Conservation (phyloP, 64 coral and sea anemone genomes). For the Montipora foliosa region DNA sequence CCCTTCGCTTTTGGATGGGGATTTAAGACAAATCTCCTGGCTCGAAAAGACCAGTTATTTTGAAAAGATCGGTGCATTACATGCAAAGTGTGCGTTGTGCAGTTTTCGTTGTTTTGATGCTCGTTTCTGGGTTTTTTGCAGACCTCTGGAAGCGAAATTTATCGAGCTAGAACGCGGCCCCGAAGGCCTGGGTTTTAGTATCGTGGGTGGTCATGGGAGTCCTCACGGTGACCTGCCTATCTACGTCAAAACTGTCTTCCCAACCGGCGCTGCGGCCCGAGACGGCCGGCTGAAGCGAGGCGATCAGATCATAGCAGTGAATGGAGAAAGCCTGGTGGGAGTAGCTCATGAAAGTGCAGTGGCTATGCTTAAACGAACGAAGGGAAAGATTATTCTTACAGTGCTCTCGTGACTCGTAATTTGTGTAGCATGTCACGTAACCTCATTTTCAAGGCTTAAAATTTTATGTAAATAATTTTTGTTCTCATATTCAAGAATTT, state of each 20-base stretch:
- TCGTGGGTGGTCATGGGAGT: conserved; percentile 97
- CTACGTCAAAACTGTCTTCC: conserved; percentile 99
- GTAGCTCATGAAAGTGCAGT: conserved; percentile 89
- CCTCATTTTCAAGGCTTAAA: not conserved
- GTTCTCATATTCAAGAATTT: no score
- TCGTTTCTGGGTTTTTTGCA: not conserved
- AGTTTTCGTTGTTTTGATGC: not conserved
- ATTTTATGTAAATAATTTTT: not conserved
- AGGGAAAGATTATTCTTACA: conserved; percentile 91
- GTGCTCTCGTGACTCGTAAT: conserved; percentile 50
- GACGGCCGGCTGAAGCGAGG: conserved; percentile 93
- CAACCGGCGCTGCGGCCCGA: conserved; percentile 94
- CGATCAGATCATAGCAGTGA: conserved; percentile 96
- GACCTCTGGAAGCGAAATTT: conserved; percentile 90
- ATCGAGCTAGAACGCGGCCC: conserved; percentile 98
- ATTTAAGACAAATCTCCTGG: no score
- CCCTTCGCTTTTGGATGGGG: no score
- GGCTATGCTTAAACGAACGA: conserved; percentile 89
- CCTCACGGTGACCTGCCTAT: conserved; percentile 99
- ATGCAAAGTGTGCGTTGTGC: no score
- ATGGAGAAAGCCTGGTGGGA: conserved; percentile 92
- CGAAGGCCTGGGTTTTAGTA: conserved; percentile 98
- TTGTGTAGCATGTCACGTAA: not conserved
- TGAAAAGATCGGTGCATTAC: no score
- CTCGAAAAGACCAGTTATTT: no score